Evolutionary conservation across 2,113 vertebrate genomes (phyloP).

Genomic region (Salvelinus alpinus): DNA sequence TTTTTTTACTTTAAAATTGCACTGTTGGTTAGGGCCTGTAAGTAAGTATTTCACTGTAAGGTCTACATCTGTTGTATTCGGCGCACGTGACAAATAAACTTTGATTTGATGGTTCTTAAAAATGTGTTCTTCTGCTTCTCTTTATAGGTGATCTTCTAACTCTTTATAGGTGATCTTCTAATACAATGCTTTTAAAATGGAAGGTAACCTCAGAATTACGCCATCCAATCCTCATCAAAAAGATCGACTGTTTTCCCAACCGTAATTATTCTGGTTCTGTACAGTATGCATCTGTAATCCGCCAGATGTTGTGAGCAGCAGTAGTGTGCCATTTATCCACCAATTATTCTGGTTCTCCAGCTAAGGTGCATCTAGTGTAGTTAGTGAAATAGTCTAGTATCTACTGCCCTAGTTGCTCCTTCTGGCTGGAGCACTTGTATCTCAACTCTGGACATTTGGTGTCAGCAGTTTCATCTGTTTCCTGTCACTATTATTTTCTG

Average conservation of each 20-base stretch:
- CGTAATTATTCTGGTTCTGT: conserved; percentile 38
- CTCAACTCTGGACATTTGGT: conserved; percentile 17
- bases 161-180: background rate
- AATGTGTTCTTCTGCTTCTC: background rate
- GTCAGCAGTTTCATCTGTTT: background rate
- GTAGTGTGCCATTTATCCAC: background rate
- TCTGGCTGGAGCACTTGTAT: conserved; percentile 86
- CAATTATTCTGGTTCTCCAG: conserved; percentile 73
- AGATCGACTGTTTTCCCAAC: background rate
- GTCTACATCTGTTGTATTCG: too few species aligned
- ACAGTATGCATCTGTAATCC: conserved; percentile 78
- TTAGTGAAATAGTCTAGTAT: conserved; percentile 90
- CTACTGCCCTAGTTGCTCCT: conserved; percentile 99
- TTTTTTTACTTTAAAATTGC: too few species aligned
- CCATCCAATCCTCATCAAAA: too few species aligned
- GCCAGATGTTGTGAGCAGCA: conserved; percentile 74
- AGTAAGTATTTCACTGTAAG: too few species aligned
- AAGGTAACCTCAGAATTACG: too few species aligned
- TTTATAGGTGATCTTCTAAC: background rate
- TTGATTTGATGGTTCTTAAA: background rate
- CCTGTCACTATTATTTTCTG: background rate
- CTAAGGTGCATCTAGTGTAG: conserved; percentile 99
- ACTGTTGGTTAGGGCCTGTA: too few species aligned
- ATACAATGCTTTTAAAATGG: background rate
- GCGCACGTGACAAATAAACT: too few species aligned